phyloP scores from a whole-genome alignment of 2,797 vertebrate species.

The Rhadinocentrus ornatus region DNA sequence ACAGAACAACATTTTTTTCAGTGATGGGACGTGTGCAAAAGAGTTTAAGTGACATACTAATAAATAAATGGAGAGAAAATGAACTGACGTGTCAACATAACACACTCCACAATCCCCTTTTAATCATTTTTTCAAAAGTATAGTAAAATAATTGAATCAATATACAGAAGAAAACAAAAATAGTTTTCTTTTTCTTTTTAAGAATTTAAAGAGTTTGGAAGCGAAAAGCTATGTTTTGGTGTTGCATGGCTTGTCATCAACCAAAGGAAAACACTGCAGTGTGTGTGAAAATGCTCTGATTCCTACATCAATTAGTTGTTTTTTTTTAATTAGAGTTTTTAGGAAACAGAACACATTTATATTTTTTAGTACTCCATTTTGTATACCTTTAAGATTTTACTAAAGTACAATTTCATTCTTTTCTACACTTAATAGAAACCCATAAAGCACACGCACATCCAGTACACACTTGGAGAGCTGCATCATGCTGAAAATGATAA shows the following conservation, averaged over 20 bases:
- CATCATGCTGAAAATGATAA: conserved; percentile 69
- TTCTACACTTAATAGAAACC: neutral
- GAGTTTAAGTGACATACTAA: conserved; percentile 1
- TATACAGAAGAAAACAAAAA: too few species aligned
- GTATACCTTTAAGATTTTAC: neutral
- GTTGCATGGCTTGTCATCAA: too few species aligned
- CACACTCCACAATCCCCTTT: conserved; percentile 47
- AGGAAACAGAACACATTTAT: too few species aligned
- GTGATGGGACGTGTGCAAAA: neutral
- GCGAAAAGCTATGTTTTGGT: too few species aligned
- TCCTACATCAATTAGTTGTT: too few species aligned
- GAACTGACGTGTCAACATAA: conserved; percentile 26
- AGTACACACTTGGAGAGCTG: conserved; percentile 36
- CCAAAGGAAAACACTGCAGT: too few species aligned
- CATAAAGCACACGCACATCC: conserved; percentile 12
- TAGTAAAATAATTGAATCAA: conserved; percentile 18
- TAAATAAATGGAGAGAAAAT: conserved; percentile 2
- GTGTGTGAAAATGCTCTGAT: conserved; percentile 2
- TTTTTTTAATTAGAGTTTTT: too few species aligned
- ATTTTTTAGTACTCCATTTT: neutral
- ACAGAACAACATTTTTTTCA: conserved; percentile 2
- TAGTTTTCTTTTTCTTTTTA: too few species aligned
- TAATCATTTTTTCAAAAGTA: conserved; percentile 54
- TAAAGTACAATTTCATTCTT: neutral
- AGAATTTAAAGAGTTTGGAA: too few species aligned